Evolutionary conservation across 2,113 vertebrate genomes (phyloP).

Genomic region (Percina caprodes): DNA sequence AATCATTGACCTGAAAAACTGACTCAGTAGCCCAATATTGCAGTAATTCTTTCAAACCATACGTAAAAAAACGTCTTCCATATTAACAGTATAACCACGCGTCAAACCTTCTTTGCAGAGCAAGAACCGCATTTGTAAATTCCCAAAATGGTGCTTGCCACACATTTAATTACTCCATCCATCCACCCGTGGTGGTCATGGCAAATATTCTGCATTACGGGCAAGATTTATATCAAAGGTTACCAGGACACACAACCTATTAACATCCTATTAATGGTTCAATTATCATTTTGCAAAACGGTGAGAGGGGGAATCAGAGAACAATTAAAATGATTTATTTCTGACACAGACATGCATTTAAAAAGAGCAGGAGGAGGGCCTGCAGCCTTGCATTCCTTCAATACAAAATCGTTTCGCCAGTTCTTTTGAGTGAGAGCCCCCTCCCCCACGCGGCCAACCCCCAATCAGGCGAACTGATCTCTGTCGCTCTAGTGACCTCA

Average conservation of each 20-base stretch:
- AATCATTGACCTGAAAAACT: slow-evolving; percentile 52
- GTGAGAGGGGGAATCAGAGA: slow-evolving; percentile 70
- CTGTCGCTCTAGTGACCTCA: slow-evolving; percentile 79
- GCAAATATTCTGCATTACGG: slow-evolving; percentile 69
- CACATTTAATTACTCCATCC: slow-evolving; percentile 70
- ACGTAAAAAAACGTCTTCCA: slow-evolving; percentile 5
- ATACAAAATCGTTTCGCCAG: slow-evolving; percentile 73
- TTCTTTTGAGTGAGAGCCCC: slow-evolving; percentile 63
- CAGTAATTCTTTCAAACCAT: not conserved
- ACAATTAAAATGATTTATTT: slow-evolving; percentile 84
- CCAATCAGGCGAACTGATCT: slow-evolving; percentile 79
- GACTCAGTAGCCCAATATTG: slow-evolving; percentile 21
- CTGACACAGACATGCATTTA: slow-evolving; percentile 65
- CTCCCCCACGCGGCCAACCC: slow-evolving; percentile 48
- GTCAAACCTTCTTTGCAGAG: slow-evolving; percentile 63
- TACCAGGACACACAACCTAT: slow-evolving; percentile 79
- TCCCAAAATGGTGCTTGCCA: slow-evolving; percentile 61
- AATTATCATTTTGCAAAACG: slow-evolving; percentile 79
- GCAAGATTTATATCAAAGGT: slow-evolving; percentile 84
- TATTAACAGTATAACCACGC: slow-evolving; percentile 27
- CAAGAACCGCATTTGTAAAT: slow-evolving; percentile 46
- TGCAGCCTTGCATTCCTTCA: slow-evolving; percentile 68
- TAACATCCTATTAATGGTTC: slow-evolving; percentile 82
- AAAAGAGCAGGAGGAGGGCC: slow-evolving; percentile 53
- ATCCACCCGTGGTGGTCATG: slow-evolving; percentile 71